Evolutionary conservation across 1,140 invertebrate genomes (phyloP), one percentile per base, ranked within the genome.

Genomic region (Piezodorus guildinii): DNA sequence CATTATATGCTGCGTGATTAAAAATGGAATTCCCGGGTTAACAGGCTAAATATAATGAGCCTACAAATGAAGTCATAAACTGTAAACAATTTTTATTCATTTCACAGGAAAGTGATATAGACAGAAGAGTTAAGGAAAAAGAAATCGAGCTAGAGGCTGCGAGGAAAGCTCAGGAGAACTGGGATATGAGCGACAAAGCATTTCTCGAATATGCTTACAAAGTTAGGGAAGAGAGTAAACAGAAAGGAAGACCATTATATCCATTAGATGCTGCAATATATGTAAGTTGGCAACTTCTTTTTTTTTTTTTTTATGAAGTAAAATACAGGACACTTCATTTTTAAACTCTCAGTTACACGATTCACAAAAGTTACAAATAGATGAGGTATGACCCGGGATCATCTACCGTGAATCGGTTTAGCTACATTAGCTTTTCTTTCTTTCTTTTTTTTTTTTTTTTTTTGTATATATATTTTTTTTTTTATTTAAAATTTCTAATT

Each of bases 111-210:
- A 49, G 51, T 19, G 62, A 34, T 17, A 63, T 52, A 23, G 60
- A 49, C 9, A 30, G 30, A 54, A 60, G 43, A 44, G 60, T 51
- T 14, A 65, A 58, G 30, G 68, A 69, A 56, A 65, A 60, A 44
- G 17, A 52, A n/a, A 30, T 44, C 39, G 66, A 69, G 62, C 21
- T 69, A 14, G 52, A 63, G 39, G 66, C 66, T 25, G 56, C 65
- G 27, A 44, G 62, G 39, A 67, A 63, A 62, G 63, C 64, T 21
- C 49, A 60, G 4, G 64, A 65, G 16, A 44, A 63, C 12, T 67
- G 66, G 66, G 52, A 64, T 16, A 15, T 64, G 16, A 63, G 65
- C 9, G 68, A 69, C 51, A 65, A 69, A 65, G 45, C 66, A 16
- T 69, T 67, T 43, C 43, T 67, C 15, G 62, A 66, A 21, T 66